Evolutionary conservation across 2,797 vertebrate genomes (phyloP).

Genomic region (Prunella strophiata): DNA sequence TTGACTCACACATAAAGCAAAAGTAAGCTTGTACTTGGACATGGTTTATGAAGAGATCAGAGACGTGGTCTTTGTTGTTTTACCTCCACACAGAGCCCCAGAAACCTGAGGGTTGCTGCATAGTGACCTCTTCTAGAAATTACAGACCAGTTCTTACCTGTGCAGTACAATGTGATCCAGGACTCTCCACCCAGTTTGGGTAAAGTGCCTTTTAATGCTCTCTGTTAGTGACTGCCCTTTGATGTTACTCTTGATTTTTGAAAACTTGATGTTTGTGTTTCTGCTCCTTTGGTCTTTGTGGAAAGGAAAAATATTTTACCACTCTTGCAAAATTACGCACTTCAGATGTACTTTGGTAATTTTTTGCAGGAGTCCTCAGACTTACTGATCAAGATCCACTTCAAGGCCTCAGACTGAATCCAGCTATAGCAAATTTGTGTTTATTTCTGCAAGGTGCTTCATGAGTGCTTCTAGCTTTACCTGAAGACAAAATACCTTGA

Average conservation of each 20-base stretch:
- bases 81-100: not conserved
- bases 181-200: not conserved
- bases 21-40: not conserved
- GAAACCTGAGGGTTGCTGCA: not conserved
- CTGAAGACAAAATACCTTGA: not conserved
- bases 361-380: not conserved
- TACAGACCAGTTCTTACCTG: not conserved
- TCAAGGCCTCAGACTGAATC: not conserved
- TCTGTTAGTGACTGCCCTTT: not conserved
- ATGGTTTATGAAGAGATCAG: not conserved
- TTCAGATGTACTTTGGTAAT: not conserved
- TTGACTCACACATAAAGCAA: not conserved
- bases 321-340: not conserved
- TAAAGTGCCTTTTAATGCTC: not conserved
- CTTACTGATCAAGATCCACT: not conserved
- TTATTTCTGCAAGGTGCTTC: not conserved
- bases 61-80: not conserved
- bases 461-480: not conserved
- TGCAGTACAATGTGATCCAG: not conserved
- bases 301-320: not conserved
- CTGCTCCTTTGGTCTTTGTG: not conserved
- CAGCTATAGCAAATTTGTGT: not conserved
- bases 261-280: not conserved
- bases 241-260: not conserved
- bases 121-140: not conserved